Evolutionary conservation across 2,888 invertebrate species (phyloP).

Genomic region (Ectropis crepuscularia): DNA sequence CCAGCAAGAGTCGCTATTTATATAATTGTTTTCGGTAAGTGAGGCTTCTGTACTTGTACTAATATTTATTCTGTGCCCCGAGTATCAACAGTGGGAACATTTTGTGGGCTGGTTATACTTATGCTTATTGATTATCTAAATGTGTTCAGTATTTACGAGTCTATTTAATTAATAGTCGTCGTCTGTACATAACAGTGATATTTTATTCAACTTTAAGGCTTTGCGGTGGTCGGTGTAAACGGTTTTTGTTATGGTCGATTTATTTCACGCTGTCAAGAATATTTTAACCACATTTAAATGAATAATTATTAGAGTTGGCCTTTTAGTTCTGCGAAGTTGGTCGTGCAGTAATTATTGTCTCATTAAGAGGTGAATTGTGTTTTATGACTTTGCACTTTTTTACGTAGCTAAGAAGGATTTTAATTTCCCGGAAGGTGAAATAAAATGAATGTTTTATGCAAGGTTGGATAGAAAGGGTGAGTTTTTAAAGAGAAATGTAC

Average conservation of each 20-base stretch:
- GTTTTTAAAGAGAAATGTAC: too few species aligned
- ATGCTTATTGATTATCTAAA: not conserved
- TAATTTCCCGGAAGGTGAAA: too few species aligned
- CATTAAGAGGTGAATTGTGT: not conserved
- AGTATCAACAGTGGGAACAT: too few species aligned
- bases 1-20: too few species aligned
- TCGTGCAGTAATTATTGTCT: slow-evolving; percentile 1
- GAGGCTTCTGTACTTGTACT: too few species aligned
- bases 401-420: not conserved
- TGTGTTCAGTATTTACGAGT: not conserved
- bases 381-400: not conserved
- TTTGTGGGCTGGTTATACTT: too few species aligned
- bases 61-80: too few species aligned
- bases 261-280: slow-evolving; percentile 15
- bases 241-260: slow-evolving; percentile 21
- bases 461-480: too few species aligned
- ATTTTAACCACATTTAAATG: slow-evolving; percentile 14
- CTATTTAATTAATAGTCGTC: not conserved
- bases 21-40: too few species aligned
- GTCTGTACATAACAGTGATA: slow-evolving; percentile 8
- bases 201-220: slow-evolving; percentile 23
- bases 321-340: slow-evolving; percentile 12
- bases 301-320: slow-evolving; percentile 16
- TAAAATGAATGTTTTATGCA: too few species aligned
- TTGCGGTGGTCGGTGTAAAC: slow-evolving; percentile 7